phyloP scores from a whole-genome alignment of 1,140 invertebrate genomes.

The fruit fly (Drosophila melanogaster) region DNA sequence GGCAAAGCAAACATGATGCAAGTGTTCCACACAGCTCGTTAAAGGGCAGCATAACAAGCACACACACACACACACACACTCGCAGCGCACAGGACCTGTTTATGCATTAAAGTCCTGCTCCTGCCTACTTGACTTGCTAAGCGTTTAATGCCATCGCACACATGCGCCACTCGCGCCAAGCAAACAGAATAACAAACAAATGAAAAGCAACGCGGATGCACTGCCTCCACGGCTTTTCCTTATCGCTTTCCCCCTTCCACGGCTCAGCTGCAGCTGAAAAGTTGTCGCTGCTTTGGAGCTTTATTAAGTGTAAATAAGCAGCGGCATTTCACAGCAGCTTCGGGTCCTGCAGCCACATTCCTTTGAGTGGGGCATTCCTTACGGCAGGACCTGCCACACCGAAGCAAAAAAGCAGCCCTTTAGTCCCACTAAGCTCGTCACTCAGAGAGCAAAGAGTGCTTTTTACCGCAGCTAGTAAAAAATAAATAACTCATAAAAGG shows the following conservation, averaged over 20 bases:
- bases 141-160: conserved; percentile 70
- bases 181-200: conserved; percentile 37
- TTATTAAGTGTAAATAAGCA: conserved; percentile 81
- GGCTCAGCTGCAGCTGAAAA: conserved; percentile 62
- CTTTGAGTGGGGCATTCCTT: conserved; percentile 36
- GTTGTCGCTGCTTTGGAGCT: conserved; percentile 52
- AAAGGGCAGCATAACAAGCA: conserved; percentile 65
- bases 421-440: not conserved
- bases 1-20: conserved; percentile 69
- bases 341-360: conserved; percentile 18
- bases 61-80: conserved; percentile 21
- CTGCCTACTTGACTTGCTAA: conserved; percentile 58
- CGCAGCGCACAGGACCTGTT: conserved; percentile 9
- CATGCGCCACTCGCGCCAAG: conserved; percentile 27
- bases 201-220: conserved; percentile 12
- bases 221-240: not conserved
- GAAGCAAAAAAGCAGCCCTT: not conserved
- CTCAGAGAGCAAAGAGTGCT: not conserved
- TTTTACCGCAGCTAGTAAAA: not conserved
- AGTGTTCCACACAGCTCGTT: conserved; percentile 61
- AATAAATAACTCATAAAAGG: not conserved
- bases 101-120: conserved; percentile 52
- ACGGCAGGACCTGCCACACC: conserved; percentile 11
- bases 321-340: conserved; percentile 69
- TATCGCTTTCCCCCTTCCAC: not conserved